A percentile compares a stretch with the other conserved stretches of the same genome.
phyloP scores from a whole-genome alignment of 2,888 invertebrate species.

The Marasmarcha lunaedactyla region DNA sequence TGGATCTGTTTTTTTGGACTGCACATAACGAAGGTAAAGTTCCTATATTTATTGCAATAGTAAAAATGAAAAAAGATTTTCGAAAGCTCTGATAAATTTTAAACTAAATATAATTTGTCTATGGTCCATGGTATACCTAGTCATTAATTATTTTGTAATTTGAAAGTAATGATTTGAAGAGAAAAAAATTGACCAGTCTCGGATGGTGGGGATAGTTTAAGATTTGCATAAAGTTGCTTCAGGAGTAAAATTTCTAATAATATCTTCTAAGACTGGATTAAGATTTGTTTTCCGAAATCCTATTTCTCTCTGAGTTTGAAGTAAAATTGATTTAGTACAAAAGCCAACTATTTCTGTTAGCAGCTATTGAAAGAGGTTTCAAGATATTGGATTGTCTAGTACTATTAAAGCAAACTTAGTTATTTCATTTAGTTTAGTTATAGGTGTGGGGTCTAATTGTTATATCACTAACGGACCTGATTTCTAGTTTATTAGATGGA shows the following conservation, averaged over 20 bases:
- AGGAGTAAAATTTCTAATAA: constrained; percentile 15
- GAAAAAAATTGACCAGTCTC: constrained; percentile 32
- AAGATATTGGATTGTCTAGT: no score
- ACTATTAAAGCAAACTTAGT: no score
- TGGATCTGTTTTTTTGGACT: constrained; percentile 23
- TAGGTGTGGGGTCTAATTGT: no score
- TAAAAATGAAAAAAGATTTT: background rate
- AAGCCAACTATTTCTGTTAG: no score
- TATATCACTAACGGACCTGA: no score
- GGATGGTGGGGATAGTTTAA: constrained; percentile 33
- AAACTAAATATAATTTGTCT: constrained; percentile 29
- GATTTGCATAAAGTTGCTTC: constrained; percentile 17
- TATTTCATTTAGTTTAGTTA: no score
- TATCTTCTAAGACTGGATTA: constrained; percentile 10
- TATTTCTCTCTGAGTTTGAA: background rate
- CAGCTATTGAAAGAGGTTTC: no score
- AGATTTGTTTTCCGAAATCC: background rate
- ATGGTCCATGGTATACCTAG: constrained; percentile 63
- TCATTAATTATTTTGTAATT: constrained; percentile 60
- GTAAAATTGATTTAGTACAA: no score
- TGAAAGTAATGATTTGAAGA: constrained; percentile 43
- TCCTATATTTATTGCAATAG: constrained; percentile 52
- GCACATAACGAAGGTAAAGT: constrained; percentile 52
- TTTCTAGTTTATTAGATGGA: constrained; percentile 38
- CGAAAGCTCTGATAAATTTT: constrained; percentile 11